Conservation (phyloP, 1,140 invertebrate genomes). For the Ganaspis sp. region DNA sequence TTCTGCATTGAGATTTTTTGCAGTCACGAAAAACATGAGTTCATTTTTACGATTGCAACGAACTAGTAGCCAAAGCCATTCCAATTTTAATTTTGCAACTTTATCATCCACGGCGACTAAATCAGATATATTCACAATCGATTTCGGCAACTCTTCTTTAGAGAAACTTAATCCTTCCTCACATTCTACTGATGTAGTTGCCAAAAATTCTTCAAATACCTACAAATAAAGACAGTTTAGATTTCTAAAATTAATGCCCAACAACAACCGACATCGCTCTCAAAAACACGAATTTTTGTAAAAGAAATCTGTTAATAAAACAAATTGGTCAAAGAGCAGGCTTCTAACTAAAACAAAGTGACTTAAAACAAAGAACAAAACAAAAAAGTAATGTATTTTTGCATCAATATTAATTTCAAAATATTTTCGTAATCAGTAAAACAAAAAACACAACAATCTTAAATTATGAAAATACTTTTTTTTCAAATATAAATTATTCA, state of each 20-base stretch:
- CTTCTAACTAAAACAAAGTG: no score
- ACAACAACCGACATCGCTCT: background rate
- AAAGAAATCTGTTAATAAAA: background rate
- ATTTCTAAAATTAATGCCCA: background rate
- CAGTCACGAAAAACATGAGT: conserved; percentile 73
- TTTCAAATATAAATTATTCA: no score
- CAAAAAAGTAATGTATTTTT: no score
- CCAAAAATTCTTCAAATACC: conserved; percentile 57
- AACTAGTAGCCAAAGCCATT: conserved; percentile 70
- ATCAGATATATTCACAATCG: background rate
- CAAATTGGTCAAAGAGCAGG: no score
- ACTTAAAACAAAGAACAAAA: no score
- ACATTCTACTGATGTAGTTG: background rate
- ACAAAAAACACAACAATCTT: no score
- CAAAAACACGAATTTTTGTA: background rate
- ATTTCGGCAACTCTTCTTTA: conserved; percentile 10
- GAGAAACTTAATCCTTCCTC: conserved; percentile 5
- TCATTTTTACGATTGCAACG: conserved; percentile 71
- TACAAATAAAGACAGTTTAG: background rate
- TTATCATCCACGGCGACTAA: conserved; percentile 36
- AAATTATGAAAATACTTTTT: no score
- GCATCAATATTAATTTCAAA: no score
- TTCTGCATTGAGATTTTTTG: conserved; percentile 64
- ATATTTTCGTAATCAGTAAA: no score
- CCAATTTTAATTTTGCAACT: conserved; percentile 50